Evolutionary conservation across 2,113 vertebrate genomes (phyloP), one percentile per base, ranked within the genome.

Genomic region (Takifugu flavidus): DNA sequence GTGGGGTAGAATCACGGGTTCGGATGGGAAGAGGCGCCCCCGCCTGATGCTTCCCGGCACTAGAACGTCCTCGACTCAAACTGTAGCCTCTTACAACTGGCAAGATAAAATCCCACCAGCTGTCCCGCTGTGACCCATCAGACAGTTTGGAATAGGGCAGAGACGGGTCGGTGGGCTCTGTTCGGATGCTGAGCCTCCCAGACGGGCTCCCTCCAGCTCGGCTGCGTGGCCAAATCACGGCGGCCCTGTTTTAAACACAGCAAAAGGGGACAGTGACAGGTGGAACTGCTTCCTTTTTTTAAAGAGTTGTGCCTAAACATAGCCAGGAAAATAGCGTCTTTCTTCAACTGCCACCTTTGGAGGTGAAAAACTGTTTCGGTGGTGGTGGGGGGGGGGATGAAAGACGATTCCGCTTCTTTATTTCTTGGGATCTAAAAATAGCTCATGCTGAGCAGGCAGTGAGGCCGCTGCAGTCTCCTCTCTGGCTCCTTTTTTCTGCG

Each of bases 341-440:
- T 74, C 64, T 80, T 78, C 45, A 42, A 74, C 57, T 13, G 20
- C 43, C 67, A 66, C 72, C 62, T 79, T 79, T 74, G 54, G 70
- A 79, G 65, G 71, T 74, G 53, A 72, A 81, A 83, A 61, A 59
- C 34, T 15, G 66, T 65, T 59, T 68, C 34, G 8, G 20, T 20
- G 20, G 20, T 20, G 20, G 20, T 20, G 20, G 20, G 20, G 20
- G 39, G 25, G 45, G 39, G 56, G 60, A 57, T 79, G 67, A 87
- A 87, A 86, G 82, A 58, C 53, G 45, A 84, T 73, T 78, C 67
- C 67, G 72, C 65, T 44, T 66, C 81, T 85, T 84, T 87, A 75
- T 86, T 82, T 81, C 65, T 53, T 25, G 0, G 28, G 26, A 54
- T 69, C 82, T 86, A 86, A 79, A 87, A 84, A 89, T 87, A 89